phyloP scores from a whole-genome alignment of 2,888 invertebrate genomes.

The Epistrophe grossulariae region DNA sequence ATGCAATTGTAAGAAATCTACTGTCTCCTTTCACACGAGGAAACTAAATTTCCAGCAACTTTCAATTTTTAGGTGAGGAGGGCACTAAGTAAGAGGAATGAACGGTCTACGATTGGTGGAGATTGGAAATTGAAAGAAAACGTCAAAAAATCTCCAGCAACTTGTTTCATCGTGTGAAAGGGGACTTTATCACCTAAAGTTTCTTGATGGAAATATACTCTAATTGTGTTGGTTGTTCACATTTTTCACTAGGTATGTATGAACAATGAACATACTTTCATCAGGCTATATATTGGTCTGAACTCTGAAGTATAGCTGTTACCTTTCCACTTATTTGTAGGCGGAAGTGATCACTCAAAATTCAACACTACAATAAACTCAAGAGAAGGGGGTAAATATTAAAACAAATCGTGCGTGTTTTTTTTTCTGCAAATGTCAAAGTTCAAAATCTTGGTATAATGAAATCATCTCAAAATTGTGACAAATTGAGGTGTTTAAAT shows the following conservation, averaged over 20 bases:
- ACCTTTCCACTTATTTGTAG: no score
- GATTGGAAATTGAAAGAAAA: no score
- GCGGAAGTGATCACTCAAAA: not conserved
- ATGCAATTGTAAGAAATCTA: constrained; percentile 2
- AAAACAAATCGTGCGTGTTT: not conserved
- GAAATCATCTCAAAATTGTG: not conserved
- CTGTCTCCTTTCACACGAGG: no score
- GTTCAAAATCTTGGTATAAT: not conserved
- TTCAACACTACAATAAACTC: no score
- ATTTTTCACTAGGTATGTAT: not conserved
- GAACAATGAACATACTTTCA: not conserved
- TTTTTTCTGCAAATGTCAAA: not conserved
- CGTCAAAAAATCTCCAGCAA: no score
- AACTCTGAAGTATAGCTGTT: not conserved
- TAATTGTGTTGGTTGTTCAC: not conserved
- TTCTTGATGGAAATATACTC: not conserved
- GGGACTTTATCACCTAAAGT: no score
- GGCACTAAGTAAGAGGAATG: no score
- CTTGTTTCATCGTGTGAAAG: no score
- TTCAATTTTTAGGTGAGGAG: no score
- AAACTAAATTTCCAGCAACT: no score
- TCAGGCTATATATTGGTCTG: not conserved
- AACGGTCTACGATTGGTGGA: no score
- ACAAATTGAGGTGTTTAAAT: not conserved
- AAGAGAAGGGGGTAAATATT: not conserved